A percentile compares a stretch with the other conserved stretches of the same genome.
phyloP scores from a whole-genome alignment of 1,140 invertebrate species.

The Aphelinus atriplicis region DNA sequence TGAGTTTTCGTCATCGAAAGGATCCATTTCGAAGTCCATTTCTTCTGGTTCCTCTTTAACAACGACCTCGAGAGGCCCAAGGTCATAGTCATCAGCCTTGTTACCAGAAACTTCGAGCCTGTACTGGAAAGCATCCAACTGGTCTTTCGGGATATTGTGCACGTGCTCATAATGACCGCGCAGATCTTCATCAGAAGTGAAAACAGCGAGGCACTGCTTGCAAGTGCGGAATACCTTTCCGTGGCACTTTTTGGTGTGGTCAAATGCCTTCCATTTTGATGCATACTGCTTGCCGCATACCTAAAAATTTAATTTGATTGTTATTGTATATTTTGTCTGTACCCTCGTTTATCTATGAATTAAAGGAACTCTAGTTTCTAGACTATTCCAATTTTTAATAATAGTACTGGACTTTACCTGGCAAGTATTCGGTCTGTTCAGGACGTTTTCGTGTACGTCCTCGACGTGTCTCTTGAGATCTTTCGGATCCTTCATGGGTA shows the following conservation, averaged over 20 bases:
- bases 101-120: constrained; percentile 49
- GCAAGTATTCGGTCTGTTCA: constrained; percentile 69
- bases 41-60: constrained; percentile 63
- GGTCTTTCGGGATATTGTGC: constrained; percentile 62
- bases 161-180: constrained; percentile 64
- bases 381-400: neutral
- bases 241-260: constrained; percentile 72
- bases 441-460: constrained; percentile 63
- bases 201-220: constrained; percentile 70
- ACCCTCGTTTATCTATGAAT: too few species aligned
- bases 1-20: constrained; percentile 48
- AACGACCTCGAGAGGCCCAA: constrained; percentile 45
- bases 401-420: constrained; percentile 54
- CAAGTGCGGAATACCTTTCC: constrained; percentile 70
- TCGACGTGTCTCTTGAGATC: constrained; percentile 70
- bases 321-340: neutral
- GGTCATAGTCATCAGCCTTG: constrained; percentile 32
- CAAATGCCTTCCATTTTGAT: constrained; percentile 71
- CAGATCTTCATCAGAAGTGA: constrained; percentile 65
- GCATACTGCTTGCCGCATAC: constrained; percentile 72
- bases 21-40: constrained; percentile 56
- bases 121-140: constrained; percentile 58
- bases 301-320: constrained; percentile 40
- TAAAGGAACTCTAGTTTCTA: too few species aligned
- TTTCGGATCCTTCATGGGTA: constrained; percentile 68